These are phyloP conservation scores for Arizona elegans DNA, from an alignment of 2,113 vertebrate genomes.

Conservation along the genomic window DNA sequence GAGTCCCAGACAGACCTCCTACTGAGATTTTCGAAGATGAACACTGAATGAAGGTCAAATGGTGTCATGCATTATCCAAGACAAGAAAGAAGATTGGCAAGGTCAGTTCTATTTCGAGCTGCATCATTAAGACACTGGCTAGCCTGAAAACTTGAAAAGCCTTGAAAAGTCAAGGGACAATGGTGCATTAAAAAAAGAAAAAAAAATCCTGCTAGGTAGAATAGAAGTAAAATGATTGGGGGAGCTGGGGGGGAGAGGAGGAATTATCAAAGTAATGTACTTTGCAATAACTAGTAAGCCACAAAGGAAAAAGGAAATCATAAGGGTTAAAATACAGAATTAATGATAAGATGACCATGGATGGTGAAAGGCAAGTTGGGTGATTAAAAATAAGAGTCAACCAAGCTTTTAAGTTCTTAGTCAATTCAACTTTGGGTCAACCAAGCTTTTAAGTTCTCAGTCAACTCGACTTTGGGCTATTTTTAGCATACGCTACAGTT, in stretches of 20 bases:
- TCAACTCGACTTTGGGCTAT: background rate
- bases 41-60: conserved; percentile 23
- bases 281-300: background rate
- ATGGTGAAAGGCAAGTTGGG: background rate
- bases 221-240: conserved; percentile 25
- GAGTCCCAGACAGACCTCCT: conserved; percentile 37
- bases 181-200: background rate
- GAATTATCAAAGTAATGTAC: background rate
- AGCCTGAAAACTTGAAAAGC: conserved; percentile 54
- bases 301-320: background rate
- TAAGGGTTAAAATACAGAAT: background rate
- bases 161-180: conserved; percentile 45
- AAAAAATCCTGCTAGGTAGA: background rate
- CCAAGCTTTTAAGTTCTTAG: background rate
- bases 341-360: background rate
- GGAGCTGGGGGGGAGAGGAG: background rate
- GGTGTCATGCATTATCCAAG: conserved; percentile 25
- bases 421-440: background rate
- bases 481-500: background rate
- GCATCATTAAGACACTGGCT: conserved; percentile 49
- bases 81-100: conserved; percentile 50
- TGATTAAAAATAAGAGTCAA: background rate
- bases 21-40: conserved; percentile 46
- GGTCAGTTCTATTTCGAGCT: conserved; percentile 53
- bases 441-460: background rate